These are phyloP conservation scores for Epizoanthus scotinus DNA, from an alignment of 92 coral and sea anemone genomes.

Conservation along the genomic window DNA sequence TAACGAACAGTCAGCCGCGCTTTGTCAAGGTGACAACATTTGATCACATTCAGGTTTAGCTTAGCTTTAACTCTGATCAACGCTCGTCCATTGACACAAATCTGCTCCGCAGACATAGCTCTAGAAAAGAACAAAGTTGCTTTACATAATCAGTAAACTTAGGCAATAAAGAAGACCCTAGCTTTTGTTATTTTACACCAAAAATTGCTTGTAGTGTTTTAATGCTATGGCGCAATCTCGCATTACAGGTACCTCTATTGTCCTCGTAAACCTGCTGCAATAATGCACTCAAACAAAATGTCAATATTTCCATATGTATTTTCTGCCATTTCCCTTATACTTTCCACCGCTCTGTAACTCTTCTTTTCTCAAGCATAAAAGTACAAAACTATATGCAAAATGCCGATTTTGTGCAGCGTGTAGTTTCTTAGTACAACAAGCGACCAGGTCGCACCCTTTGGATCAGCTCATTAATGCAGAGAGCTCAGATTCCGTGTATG, in stretches of 20 bases:
- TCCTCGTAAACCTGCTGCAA: not conserved
- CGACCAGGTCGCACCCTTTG: slow-evolving; percentile 35
- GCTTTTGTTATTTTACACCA: not conserved
- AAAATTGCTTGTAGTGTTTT: slow-evolving; percentile 34
- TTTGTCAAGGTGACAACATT: slow-evolving; percentile 3
- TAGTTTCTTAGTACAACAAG: too few species aligned
- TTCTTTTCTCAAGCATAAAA: not conserved
- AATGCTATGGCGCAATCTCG: slow-evolving; percentile 25
- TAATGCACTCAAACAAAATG: slow-evolving; percentile 26
- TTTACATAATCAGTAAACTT: not conserved
- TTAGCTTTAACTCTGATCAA: slow-evolving; percentile 3
- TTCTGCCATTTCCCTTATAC: not conserved
- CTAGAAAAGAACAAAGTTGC: not conserved
- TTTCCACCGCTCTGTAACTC: not conserved
- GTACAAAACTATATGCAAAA: not conserved
- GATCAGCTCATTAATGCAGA: not conserved
- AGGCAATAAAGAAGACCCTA: not conserved
- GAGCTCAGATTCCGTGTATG: not conserved
- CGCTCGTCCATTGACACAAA: slow-evolving; percentile 10
- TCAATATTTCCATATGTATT: not conserved
- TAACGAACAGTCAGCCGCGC: not conserved
- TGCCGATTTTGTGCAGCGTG: not conserved
- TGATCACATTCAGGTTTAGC: slow-evolving; percentile 31
- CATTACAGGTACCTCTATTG: slow-evolving; percentile 25
- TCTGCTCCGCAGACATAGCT: not conserved